A percentile compares a stretch with the other conserved stretches of the same genome.
phyloP scores from a whole-genome alignment of 2,113 vertebrate species.

The Phocoena phocoena region DNA sequence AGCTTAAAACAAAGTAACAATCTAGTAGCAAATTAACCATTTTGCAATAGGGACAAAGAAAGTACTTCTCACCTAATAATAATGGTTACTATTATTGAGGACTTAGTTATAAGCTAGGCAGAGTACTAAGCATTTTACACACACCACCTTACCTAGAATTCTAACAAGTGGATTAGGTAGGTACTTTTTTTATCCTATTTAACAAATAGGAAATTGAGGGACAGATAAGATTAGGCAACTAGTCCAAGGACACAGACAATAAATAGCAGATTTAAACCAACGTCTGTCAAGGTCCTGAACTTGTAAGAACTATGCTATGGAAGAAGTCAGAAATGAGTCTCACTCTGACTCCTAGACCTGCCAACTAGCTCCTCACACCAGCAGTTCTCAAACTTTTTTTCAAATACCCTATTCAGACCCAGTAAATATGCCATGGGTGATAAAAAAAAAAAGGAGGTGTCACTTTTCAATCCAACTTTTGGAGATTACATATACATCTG shows the following conservation, averaged over 20 bases:
- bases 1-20: neutral
- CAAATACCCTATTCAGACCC: neutral
- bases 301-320: neutral
- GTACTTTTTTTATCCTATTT: neutral
- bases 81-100: neutral
- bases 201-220: neutral
- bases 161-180: neutral
- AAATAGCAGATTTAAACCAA: neutral
- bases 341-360: neutral
- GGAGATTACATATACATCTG: neutral
- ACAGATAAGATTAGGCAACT: conserved; percentile 10
- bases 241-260: neutral
- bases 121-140: neutral
- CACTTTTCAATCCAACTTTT: neutral
- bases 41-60: neutral
- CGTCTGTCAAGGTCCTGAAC: neutral
- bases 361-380: neutral
- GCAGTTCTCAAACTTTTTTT: neutral
- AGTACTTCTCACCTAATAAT: neutral
- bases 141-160: neutral
- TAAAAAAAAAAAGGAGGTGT: conserved; percentile 3
- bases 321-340: conserved; percentile 15
- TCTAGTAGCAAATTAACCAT: neutral
- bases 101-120: neutral
- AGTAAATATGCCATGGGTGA: neutral